Evolutionary conservation across 2,797 vertebrate genomes (phyloP).

Genomic region (Molossus alvarezi): DNA sequence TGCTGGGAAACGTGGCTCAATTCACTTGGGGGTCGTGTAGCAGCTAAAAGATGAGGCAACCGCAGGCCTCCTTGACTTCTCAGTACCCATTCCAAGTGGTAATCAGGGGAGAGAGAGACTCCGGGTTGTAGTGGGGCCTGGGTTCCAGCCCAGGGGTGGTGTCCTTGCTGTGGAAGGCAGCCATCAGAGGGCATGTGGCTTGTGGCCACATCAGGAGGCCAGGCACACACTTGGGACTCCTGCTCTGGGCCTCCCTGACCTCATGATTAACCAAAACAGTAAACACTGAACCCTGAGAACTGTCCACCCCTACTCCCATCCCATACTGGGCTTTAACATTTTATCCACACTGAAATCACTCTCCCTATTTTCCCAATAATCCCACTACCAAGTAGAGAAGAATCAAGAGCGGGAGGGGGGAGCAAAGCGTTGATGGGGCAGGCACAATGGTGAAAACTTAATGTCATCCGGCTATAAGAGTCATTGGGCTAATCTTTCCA

Average conservation of each 20-base stretch:
- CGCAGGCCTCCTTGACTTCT: not conserved
- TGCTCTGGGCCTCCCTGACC: not conserved
- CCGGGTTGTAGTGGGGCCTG: not conserved
- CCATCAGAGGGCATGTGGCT: not conserved
- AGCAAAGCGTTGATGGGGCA: not conserved
- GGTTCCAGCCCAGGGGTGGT: not conserved
- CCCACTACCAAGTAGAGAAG: not conserved
- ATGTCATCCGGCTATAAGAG: not conserved
- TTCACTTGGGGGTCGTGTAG: not conserved
- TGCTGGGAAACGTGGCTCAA: not conserved
- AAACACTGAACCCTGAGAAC: constrained; percentile 30
- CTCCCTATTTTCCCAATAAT: constrained; percentile 8
- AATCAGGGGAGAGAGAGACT: not conserved
- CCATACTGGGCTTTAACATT: not conserved
- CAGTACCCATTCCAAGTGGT: constrained; percentile 49
- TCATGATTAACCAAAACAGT: not conserved
- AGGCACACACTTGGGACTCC: not conserved
- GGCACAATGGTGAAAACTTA: not conserved
- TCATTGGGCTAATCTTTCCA: not conserved
- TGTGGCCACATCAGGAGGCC: not conserved
- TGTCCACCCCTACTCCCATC: not conserved
- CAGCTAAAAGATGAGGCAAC: constrained; percentile 64
- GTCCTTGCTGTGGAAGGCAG: not conserved
- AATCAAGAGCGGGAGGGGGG: not conserved
- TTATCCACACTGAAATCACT: not conserved